Evolutionary conservation across 2,888 invertebrate genomes (phyloP), one percentile per base, ranked within the genome.

Genomic region (Drosophila paramelanica): DNA sequence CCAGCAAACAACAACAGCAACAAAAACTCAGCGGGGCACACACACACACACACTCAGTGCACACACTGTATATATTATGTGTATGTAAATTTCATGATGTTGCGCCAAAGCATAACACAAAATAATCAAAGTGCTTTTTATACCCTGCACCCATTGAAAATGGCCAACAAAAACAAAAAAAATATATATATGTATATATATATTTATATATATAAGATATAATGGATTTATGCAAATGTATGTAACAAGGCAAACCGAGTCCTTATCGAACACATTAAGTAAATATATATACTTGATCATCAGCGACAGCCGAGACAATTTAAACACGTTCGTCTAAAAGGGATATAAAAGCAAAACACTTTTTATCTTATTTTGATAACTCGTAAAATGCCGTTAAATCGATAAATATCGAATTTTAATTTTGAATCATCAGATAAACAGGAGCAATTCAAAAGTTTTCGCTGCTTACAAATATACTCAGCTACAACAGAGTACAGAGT

Each of bases 81-180:
- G 42, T 67, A 58, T 74, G 75, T 78, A 69, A 69, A 79, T 76
- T 64, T 68, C 14, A 64, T 60, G 67, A 51, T 67, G 41, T 67
- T 76, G 51, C 39, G 42, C 31, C 45, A 50, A 58, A 58, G 57
- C 78, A 61, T 50, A 78, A 55, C 45, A 51, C 69, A 46, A 69
- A 51, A 73, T 56, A 74, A 78, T 69, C 75, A 76, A 74, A 62
- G 45, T 67, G 45, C 56, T 27, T 20, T 41, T 33, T 33, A 33
- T 33, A 33, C 33, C 11, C 33, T 11, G 33, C 33, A 33, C 33
- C 33, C 33, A 33, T 33, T 33, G 33, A 6, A 33, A 33, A 33
- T 33, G 33, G 33, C 11, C 11, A 33, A 36, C 36, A 36, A 36
- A 36, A 36, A 33, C 11, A 36, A 33, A 17, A 17, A 17, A 17